A percentile compares a stretch with the other conserved stretches of the same genome.
Evolutionary conservation across 2,797 vertebrate species (phyloP).

Genomic region (Ctenopoma kingsleyae): DNA sequence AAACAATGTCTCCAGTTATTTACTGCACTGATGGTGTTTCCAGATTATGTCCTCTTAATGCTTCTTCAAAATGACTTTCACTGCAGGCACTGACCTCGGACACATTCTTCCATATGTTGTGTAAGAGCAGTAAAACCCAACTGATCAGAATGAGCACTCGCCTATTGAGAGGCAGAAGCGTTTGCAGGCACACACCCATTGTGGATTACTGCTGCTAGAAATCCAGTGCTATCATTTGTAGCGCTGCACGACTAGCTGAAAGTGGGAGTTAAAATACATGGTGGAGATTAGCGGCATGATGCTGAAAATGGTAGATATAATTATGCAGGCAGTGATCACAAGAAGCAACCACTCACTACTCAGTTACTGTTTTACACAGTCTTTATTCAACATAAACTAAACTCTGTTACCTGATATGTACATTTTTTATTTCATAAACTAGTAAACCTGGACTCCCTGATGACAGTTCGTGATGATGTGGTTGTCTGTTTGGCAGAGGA

Average conservation of each 20-base stretch:
- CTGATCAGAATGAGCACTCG: conserved; percentile 26
- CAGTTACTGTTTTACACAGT: too few species aligned
- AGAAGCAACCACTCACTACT: not conserved
- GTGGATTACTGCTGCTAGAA: conserved; percentile 31
- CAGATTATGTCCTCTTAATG: conserved; percentile 14
- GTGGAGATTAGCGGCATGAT: not conserved
- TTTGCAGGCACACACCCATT: conserved; percentile 36
- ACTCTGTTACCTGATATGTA: too few species aligned
- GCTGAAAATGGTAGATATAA: not conserved
- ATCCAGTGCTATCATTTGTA: conserved; percentile 19
- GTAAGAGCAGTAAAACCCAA: conserved; percentile 54
- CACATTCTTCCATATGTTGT: conserved; percentile 52
- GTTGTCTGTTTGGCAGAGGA: conserved; percentile 51
- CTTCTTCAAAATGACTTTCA: conserved; percentile 19
- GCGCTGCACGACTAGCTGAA: conserved; percentile 16
- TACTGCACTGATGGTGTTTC: conserved; percentile 18
- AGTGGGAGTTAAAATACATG: conserved; percentile 7
- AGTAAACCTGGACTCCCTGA: not conserved
- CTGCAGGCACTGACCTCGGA: conserved; percentile 13
- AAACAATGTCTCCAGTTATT: conserved; percentile 20
- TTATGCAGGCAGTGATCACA: not conserved
- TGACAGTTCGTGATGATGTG: conserved; percentile 31
- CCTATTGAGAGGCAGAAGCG: conserved; percentile 15
- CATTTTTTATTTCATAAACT: conserved; percentile 7
- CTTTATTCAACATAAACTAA: too few species aligned